A percentile compares a stretch with the other conserved stretches of the same genome.
phyloP scores from a whole-genome alignment of 2,113 vertebrate species.

The Setophaga petechia region DNA sequence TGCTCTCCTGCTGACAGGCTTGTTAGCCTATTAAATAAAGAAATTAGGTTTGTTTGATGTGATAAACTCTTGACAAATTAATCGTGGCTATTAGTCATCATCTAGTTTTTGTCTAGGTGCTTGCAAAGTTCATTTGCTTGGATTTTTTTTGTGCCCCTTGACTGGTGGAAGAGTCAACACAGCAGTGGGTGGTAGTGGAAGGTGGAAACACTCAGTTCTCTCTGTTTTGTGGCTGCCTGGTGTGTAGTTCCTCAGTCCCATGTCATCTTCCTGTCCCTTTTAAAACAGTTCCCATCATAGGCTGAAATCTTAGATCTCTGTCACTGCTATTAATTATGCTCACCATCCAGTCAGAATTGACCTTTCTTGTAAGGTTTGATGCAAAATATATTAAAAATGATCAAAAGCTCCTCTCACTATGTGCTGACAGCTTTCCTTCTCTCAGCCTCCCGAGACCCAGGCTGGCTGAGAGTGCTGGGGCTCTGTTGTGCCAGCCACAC shows the following conservation, averaged over 20 bases:
- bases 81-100: neutral
- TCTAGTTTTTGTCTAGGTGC: neutral
- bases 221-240: neutral
- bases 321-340: neutral
- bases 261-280: neutral
- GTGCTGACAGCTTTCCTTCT: neutral
- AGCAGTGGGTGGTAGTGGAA: rapidly evolving
- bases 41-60: constrained; percentile 5
- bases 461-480: neutral
- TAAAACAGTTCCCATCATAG: neutral
- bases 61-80: constrained; percentile 7
- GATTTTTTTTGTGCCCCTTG: neutral
- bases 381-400: neutral
- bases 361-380: neutral
- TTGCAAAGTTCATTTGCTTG: neutral
- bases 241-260: neutral
- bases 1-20: neutral
- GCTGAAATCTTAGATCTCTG: neutral
- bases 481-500: rapidly evolving
- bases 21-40: neutral
- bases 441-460: neutral
- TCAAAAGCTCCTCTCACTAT: neutral
- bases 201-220: neutral
- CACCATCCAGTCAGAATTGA: neutral
- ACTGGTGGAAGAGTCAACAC: neutral